Conservation (phyloP, 2,888 invertebrate genomes). For the Leptopilina myrica region DNA sequence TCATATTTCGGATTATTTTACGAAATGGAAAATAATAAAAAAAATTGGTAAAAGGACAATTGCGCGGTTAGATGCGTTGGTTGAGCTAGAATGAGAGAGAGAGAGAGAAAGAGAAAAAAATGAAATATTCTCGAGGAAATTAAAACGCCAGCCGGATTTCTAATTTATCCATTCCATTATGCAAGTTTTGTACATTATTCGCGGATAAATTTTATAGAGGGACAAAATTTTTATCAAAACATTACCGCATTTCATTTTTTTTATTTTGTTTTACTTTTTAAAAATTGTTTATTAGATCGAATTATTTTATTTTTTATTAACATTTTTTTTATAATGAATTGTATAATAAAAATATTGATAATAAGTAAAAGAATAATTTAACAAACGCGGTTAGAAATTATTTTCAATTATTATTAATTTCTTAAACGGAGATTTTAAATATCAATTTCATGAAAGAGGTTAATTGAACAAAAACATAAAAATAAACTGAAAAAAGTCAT, state of each 20-base stretch:
- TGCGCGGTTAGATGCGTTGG: slow-evolving; percentile 1
- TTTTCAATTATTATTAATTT: no score
- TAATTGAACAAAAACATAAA: no score
- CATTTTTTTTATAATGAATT: no score
- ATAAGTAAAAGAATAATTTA: no score
- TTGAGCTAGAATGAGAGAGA: neutral
- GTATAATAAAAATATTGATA: no score
- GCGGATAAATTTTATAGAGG: neutral
- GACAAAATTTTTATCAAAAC: neutral
- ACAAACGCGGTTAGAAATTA: no score
- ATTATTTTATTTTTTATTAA: no score
- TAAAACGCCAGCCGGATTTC: slow-evolving; percentile 22
- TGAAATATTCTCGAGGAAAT: slow-evolving; percentile 31
- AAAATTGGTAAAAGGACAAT: neutral
- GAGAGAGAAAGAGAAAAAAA: neutral
- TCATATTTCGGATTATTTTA: neutral
- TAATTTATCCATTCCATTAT: slow-evolving; percentile 14
- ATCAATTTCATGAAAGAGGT: no score
- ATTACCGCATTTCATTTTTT: neutral
- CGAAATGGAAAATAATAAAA: no score
- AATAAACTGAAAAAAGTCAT: no score
- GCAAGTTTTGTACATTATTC: neutral
- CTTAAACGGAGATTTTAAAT: no score
- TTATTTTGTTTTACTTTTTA: neutral
- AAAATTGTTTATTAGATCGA: no score